phyloP scores from a whole-genome alignment of 1,140 invertebrate genomes.

The Euwallacea similis region DNA sequence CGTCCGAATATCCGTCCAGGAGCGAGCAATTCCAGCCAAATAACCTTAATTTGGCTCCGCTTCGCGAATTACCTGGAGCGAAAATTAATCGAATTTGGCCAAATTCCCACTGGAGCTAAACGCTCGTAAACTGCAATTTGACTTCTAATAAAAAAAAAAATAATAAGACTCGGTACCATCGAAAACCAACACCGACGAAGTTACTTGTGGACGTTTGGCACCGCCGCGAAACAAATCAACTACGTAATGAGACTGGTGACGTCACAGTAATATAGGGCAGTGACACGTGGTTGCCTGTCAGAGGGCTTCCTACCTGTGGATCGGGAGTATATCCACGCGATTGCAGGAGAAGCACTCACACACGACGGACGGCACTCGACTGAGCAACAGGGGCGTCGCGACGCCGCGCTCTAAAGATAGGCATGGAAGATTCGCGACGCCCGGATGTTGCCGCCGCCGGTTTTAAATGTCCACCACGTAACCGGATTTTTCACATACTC shows the following conservation, averaged over 20 bases:
- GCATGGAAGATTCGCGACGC: constrained; percentile 28
- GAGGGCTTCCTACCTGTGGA: constrained; percentile 48
- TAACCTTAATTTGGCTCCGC: too few relatives aligned
- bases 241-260: constrained; percentile 15
- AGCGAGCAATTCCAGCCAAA: too few relatives aligned
- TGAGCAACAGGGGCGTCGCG: constrained; percentile 38
- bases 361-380: constrained; percentile 48
- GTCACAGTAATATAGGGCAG: constrained; percentile 15
- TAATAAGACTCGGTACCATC: too few relatives aligned
- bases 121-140: too few relatives aligned
- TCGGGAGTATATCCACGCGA: constrained; percentile 47
- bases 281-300: constrained; percentile 21
- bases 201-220: too few relatives aligned
- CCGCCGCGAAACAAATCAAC: constrained; percentile 10
- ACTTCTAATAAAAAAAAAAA: too few relatives aligned
- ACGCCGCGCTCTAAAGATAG: constrained; percentile 46
- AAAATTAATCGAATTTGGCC: too few relatives aligned
- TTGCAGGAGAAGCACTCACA: constrained; percentile 42
- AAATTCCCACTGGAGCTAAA: too few relatives aligned
- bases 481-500: constrained; percentile 22
- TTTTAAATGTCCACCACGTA: constrained; percentile 21
- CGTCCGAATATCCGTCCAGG: too few relatives aligned
- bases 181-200: too few relatives aligned
- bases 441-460: constrained; percentile 6
- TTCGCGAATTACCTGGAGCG: too few relatives aligned